A percentile compares a stretch with the other conserved stretches of the same genome.
phyloP scores from a whole-genome alignment of 2,113 vertebrate genomes.

The Catharus minimus region DNA sequence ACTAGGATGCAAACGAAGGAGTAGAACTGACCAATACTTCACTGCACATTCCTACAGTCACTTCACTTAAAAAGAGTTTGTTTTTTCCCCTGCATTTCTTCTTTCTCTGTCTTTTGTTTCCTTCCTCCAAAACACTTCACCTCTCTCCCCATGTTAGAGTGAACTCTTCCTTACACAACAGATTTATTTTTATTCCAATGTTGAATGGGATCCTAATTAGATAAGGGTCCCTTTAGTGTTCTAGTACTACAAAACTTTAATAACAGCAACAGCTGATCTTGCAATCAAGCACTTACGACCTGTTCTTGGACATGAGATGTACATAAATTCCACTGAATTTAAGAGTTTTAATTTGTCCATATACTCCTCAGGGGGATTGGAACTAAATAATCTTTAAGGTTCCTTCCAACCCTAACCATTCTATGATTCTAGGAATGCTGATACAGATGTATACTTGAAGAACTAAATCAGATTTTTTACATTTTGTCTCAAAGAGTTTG shows the following conservation, averaged over 20 bases:
- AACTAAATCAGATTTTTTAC: not conserved
- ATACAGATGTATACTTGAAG: not conserved
- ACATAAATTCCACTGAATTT: not conserved
- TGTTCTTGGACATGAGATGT: not conserved
- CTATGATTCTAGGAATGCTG: not conserved
- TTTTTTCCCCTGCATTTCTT: not conserved
- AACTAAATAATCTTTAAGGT: not conserved
- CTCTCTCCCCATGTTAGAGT: not conserved
- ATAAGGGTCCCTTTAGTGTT: not conserved
- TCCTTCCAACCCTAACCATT: not conserved
- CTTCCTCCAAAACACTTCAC: not conserved
- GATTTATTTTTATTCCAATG: not conserved
- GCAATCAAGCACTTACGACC: not conserved
- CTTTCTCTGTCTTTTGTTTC: not conserved
- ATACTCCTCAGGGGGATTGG: not conserved
- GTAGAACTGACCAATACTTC: not conserved
- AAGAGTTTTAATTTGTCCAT: not conserved
- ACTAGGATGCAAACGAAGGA: not conserved
- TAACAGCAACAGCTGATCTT: not conserved
- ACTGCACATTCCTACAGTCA: not conserved
- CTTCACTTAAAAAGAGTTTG: not conserved
- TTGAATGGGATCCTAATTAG: not conserved
- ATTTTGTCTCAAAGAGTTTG: not conserved
- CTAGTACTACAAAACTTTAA: not conserved
- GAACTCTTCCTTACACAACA: not conserved